Percentiles rank a stretch among this genome's conserved stretches.
These are phyloP conservation scores for Agrilus cyanescens DNA, from an alignment of 2,888 invertebrate genomes.

Conservation along the genomic window DNA sequence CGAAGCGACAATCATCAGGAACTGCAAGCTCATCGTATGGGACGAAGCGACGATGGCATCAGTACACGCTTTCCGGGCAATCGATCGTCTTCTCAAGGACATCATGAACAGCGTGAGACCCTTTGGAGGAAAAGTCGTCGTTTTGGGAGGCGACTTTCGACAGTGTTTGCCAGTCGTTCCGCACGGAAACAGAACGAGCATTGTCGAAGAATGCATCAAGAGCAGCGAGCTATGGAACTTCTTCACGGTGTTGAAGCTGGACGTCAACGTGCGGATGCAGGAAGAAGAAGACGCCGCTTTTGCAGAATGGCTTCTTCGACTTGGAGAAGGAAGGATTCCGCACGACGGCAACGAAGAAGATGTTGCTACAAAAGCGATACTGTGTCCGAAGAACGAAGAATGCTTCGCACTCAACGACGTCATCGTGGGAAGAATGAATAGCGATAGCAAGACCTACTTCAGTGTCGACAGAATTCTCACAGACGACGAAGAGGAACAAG, in stretches of 20 bases:
- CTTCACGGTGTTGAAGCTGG: constrained; percentile 7
- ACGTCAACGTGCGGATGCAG: constrained; percentile 9
- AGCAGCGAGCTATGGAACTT: constrained; percentile 9
- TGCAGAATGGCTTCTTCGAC: constrained; percentile 7
- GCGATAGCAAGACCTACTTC: constrained; percentile 2
- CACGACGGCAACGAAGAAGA: background rate
- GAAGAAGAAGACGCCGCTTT: constrained; percentile 5
- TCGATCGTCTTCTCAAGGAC: constrained; percentile 7
- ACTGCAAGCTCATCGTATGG: constrained; percentile 9
- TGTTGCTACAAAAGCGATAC: constrained; percentile 3
- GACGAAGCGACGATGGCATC: constrained; percentile 13
- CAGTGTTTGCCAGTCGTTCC: constrained; percentile 14
- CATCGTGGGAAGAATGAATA: constrained; percentile 1
- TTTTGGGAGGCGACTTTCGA: constrained; percentile 16
- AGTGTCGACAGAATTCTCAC: constrained; percentile 2
- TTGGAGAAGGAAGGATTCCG: constrained; percentile 6
- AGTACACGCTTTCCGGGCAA: constrained; percentile 7
- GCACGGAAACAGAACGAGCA: constrained; percentile 4
- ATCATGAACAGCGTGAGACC: constrained; percentile 5
- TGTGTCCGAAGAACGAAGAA: constrained; percentile 6
- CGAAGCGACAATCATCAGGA: no score
- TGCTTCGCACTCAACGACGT: constrained; percentile 2
- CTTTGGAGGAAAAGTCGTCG: constrained; percentile 12
- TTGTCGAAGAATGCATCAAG: constrained; percentile 8
- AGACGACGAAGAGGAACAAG: constrained; percentile 3